These are phyloP conservation scores for Dione juno DNA, from an alignment of 2,888 invertebrate species.

Conservation along the genomic window DNA sequence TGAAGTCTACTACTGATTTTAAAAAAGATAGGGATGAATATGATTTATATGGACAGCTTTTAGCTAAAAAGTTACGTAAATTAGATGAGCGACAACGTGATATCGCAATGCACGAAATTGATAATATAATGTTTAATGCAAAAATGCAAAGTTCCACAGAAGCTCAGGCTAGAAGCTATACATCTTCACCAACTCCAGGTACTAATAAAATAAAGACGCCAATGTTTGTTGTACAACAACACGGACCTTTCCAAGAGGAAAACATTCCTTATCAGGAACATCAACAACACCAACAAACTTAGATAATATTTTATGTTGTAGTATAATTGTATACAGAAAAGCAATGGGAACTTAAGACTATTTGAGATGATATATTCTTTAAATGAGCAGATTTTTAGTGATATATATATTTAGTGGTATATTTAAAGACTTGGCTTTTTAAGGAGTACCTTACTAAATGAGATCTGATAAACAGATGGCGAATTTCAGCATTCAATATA, in stretches of 20 bases:
- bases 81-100: slow-evolving; percentile 73
- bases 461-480: not conserved
- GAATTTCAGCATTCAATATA: not conserved
- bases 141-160: slow-evolving; percentile 63
- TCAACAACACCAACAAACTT: slow-evolving; percentile 45
- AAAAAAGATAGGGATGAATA: slow-evolving; percentile 66
- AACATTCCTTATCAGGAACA: slow-evolving; percentile 60
- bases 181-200: slow-evolving; percentile 58
- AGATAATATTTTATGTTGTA: slow-evolving; percentile 2
- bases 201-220: slow-evolving; percentile 64
- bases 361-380: not conserved
- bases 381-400: not conserved
- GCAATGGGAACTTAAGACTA: not conserved
- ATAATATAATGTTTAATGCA: slow-evolving; percentile 72
- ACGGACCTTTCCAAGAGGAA: slow-evolving; percentile 64
- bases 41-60: slow-evolving; percentile 69
- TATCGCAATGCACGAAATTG: slow-evolving; percentile 76
- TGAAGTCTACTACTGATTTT: slow-evolving; percentile 51
- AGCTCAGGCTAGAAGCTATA: slow-evolving; percentile 51
- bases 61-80: slow-evolving; percentile 73
- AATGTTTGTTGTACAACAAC: slow-evolving; percentile 63
- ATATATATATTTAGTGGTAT: not conserved
- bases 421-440: too few relatives aligned
- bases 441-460: too few relatives aligned
- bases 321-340: not conserved